Evolutionary conservation across 1,140 invertebrate species (phyloP).

Genomic region (Aphis gossypii): DNA sequence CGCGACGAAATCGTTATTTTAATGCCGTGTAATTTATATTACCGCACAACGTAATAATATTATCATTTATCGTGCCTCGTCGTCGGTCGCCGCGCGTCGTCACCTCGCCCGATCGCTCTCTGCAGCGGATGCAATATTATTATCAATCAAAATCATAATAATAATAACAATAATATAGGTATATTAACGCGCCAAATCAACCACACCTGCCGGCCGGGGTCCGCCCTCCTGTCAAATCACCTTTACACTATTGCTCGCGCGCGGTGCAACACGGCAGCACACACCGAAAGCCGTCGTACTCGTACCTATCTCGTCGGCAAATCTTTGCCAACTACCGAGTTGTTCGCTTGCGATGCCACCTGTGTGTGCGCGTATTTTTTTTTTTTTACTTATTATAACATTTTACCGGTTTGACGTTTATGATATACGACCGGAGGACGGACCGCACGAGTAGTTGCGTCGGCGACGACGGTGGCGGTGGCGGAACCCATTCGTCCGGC

Average conservation of each 20-base stretch:
- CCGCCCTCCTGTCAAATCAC: too few relatives aligned
- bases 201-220: not conserved
- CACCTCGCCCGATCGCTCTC: not conserved
- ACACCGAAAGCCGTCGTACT: not conserved
- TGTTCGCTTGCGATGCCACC: not conserved
- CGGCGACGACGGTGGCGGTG: not conserved
- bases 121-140: not conserved
- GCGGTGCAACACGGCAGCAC: not conserved
- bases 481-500: not conserved
- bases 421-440: not conserved
- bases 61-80: not conserved
- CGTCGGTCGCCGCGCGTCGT: too few relatives aligned
- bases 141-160: too few relatives aligned
- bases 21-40: not conserved
- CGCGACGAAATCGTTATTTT: not conserved
- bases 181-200: too few relatives aligned
- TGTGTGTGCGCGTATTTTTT: not conserved
- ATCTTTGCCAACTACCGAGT: not conserved
- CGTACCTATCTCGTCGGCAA: not conserved
- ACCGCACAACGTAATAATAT: too few relatives aligned
- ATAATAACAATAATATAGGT: not conserved
- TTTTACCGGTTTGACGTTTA: constrained; percentile 44
- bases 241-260: too few relatives aligned
- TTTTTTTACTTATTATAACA: not conserved
- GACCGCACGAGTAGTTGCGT: constrained; percentile 21